Conservation (phyloP, 64 coral and sea anemone species). For the Trachythela sp. region DNA sequence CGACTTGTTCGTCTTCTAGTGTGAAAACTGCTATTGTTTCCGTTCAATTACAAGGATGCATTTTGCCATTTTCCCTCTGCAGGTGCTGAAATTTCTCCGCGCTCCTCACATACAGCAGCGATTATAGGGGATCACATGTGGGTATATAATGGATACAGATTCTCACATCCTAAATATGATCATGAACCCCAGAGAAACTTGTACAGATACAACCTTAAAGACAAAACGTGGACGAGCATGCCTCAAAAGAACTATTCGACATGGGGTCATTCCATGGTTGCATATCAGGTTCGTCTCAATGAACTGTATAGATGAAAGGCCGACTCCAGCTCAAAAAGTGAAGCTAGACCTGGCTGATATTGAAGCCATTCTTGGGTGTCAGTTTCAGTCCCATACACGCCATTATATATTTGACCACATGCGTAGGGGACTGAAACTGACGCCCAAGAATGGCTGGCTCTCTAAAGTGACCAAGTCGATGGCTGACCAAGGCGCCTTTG, state of each 20-base stretch:
- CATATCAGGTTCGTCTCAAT: not conserved
- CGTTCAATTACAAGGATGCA: not conserved
- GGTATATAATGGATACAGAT: not conserved
- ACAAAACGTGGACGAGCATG: not conserved
- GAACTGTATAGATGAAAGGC: too few species aligned
- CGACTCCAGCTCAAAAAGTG: too few species aligned
- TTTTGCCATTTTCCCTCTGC: not conserved
- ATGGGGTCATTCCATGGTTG: constrained; percentile 13
- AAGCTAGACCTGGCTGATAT: too few species aligned
- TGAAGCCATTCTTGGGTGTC: too few species aligned
- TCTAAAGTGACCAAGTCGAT: too few species aligned
- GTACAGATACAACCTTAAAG: not conserved
- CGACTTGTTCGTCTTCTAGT: too few species aligned
- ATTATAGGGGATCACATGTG: not conserved
- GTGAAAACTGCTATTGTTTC: too few species aligned
- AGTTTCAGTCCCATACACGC: too few species aligned
- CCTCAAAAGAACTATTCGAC: not conserved
- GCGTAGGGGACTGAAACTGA: too few species aligned
- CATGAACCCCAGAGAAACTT: not conserved
- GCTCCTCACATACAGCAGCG: not conserved
- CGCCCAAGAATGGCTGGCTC: too few species aligned
- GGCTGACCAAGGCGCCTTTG: too few species aligned
- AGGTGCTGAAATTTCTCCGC: not conserved
- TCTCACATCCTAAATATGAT: not conserved
- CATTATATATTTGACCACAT: too few species aligned